Evolutionary conservation across 2,113 vertebrate genomes (phyloP).

Genomic region (Albula glossodonta): DNA sequence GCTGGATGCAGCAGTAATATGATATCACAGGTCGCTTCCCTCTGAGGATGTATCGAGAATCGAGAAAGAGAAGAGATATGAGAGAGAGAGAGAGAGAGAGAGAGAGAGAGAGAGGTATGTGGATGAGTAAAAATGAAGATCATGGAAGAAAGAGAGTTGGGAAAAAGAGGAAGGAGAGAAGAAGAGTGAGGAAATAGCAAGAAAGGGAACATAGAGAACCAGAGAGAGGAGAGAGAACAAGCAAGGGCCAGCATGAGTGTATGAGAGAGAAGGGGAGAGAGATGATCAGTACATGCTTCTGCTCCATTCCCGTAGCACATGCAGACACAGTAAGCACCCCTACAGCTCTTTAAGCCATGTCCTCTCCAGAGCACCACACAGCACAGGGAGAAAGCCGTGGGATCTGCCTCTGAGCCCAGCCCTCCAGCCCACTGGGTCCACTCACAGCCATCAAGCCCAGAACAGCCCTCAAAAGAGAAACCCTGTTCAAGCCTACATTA

Average conservation of each 20-base stretch:
- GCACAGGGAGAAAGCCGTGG: not conserved
- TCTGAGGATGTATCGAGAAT: not conserved
- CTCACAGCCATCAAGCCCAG: not conserved
- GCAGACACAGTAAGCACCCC: not conserved
- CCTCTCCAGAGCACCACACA: constrained; percentile 2
- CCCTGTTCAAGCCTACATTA: not conserved
- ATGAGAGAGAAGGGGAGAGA: not conserved
- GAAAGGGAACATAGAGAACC: not conserved
- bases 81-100: not conserved
- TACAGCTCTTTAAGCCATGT: not conserved
- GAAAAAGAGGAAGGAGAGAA: not conserved
- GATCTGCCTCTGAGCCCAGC: not conserved
- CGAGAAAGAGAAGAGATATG: not conserved
- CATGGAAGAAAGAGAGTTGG: not conserved
- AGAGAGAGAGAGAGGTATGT: not conserved
- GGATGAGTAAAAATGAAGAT: not conserved
- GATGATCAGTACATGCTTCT: not conserved
- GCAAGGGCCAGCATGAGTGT: not conserved
- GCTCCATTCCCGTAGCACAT: not conserved
- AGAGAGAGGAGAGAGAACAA: not conserved
- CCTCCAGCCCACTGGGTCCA: not conserved
- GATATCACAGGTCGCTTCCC: not conserved
- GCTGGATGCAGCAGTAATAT: constrained; percentile 18
- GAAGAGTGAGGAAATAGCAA: not conserved
- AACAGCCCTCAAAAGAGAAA: not conserved